These are phyloP conservation scores for Lathamus discolor DNA, from an alignment of 2,113 vertebrate species.

Conservation along the genomic window DNA sequence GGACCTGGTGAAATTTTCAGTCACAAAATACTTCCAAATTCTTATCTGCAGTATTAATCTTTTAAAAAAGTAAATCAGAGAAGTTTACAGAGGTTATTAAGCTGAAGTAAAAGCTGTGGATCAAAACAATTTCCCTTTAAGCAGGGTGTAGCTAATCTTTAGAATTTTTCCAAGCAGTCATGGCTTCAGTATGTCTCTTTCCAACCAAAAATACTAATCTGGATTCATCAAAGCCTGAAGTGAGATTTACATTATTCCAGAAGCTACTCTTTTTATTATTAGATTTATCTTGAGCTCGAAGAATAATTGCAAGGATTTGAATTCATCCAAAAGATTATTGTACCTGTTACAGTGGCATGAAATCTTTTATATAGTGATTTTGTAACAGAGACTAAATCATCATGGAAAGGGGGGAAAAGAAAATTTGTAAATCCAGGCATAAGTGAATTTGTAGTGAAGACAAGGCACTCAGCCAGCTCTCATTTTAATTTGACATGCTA, in stretches of 20 bases:
- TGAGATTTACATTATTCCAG: background rate
- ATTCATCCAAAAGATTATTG: background rate
- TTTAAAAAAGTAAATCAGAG: background rate
- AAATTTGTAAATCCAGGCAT: background rate
- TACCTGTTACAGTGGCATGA: background rate
- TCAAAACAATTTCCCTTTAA: slow-evolving; percentile 3
- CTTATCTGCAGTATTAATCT: background rate
- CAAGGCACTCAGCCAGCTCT: background rate
- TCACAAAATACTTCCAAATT: background rate
- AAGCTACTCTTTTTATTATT: background rate
- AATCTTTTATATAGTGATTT: background rate
- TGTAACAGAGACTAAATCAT: background rate
- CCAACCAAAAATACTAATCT: slow-evolving; percentile 1
- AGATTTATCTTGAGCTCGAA: background rate
- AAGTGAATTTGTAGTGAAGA: background rate
- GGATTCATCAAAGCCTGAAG: background rate
- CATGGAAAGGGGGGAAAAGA: background rate
- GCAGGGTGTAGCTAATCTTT: background rate
- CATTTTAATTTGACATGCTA: background rate
- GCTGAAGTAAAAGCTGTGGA: background rate
- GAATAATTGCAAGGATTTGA: slow-evolving; percentile 25
- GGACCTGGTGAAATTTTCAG: background rate
- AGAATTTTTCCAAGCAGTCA: background rate
- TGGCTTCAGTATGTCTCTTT: background rate
- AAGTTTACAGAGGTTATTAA: background rate